These are phyloP conservation scores for Phoebastria nigripes DNA, from an alignment of 2,797 vertebrate species.

Conservation along the genomic window DNA sequence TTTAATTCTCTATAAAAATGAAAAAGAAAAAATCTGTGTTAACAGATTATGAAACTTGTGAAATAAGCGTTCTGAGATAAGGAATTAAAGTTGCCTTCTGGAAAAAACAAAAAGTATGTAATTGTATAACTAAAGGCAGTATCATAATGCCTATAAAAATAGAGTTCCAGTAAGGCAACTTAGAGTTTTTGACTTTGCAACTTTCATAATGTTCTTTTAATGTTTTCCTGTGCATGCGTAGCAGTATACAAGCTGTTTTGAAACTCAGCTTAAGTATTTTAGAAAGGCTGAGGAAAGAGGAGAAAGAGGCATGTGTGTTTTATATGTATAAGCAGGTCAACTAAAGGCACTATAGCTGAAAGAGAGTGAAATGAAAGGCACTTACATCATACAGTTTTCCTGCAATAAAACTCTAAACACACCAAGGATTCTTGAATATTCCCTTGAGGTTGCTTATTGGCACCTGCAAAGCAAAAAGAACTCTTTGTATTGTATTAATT, in stretches of 20 bases:
- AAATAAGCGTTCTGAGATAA: background rate
- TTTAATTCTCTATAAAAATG: background rate
- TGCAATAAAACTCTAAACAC: constrained; percentile 6
- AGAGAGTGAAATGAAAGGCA: background rate
- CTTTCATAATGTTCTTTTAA: background rate
- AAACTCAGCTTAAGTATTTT: background rate
- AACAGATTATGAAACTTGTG: background rate
- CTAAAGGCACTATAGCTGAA: background rate
- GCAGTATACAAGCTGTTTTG: background rate
- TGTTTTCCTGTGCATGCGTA: background rate
- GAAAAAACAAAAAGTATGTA: background rate
- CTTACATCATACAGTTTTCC: constrained; percentile 3
- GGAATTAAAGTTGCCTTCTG: background rate
- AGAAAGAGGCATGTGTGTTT: background rate
- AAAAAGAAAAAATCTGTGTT: background rate
- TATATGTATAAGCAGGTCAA: background rate
- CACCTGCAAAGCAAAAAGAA: constrained; percentile 43
- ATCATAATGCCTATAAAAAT: background rate
- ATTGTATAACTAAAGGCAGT: background rate
- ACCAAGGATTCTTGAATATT: background rate
- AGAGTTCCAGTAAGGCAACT: background rate
- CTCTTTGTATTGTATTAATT: constrained; percentile 7
- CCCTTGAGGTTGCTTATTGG: constrained; percentile 8
- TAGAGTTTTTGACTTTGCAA: background rate
- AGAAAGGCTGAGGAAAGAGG: background rate